Conservation (phyloP, 2,797 vertebrate species). For the Aphelocoma californica region DNA sequence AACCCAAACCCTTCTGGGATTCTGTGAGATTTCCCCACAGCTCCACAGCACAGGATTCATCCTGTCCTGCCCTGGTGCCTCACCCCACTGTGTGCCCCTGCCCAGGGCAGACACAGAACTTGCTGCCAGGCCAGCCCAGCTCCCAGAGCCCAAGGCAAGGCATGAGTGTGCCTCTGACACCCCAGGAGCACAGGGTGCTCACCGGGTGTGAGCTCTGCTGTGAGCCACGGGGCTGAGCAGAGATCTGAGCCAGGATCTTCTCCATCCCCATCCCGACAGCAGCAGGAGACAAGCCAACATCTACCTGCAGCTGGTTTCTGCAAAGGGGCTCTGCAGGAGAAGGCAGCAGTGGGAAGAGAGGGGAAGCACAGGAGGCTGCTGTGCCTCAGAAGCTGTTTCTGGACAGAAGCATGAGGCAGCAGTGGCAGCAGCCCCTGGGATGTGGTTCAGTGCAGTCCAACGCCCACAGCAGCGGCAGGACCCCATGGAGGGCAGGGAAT, state of each 20-base stretch:
- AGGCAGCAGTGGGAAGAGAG: neutral
- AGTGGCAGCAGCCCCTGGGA: neutral
- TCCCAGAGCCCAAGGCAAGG: neutral
- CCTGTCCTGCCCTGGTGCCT: neutral
- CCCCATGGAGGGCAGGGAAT: rapidly evolving
- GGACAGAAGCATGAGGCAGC: neutral
- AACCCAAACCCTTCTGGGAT: neutral
- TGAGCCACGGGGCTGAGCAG: rapidly evolving
- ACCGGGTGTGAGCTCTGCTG: rapidly evolving
- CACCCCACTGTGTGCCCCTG: neutral
- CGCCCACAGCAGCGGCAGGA: neutral
- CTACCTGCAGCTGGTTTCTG: neutral
- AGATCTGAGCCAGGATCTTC: rapidly evolving
- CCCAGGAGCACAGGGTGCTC: rapidly evolving
- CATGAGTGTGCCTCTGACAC: neutral
- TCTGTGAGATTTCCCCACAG: neutral
- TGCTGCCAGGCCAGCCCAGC: neutral
- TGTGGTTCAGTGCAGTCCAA: rapidly evolving
- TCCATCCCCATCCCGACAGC: rapidly evolving
- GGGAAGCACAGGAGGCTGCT: neutral
- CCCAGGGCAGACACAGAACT: neutral
- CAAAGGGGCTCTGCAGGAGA: neutral
- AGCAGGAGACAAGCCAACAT: neutral
- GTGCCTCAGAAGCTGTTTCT: neutral
- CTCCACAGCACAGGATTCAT: neutral